These are phyloP conservation scores for Eira barbara DNA, from an alignment of 2,113 vertebrate genomes.

Conservation along the genomic window DNA sequence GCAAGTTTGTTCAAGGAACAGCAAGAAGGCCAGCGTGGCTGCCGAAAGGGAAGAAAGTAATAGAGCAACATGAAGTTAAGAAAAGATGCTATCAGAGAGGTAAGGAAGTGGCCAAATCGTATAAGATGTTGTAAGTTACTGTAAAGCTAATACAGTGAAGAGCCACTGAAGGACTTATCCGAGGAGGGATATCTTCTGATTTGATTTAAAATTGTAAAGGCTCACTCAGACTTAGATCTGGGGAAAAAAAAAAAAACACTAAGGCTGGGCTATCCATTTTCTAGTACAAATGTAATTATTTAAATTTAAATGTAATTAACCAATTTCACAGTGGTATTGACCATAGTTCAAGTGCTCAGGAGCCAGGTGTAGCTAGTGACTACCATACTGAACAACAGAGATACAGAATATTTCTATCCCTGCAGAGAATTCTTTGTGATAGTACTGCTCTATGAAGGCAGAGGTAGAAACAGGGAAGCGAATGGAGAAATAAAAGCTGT, in stretches of 20 bases:
- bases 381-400: background rate
- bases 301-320: background rate
- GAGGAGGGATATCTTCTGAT: background rate
- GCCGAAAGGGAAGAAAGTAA: background rate
- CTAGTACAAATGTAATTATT: background rate
- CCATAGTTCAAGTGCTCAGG: background rate
- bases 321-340: background rate
- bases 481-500: background rate
- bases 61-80: background rate
- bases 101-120: background rate
- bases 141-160: background rate
- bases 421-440: background rate
- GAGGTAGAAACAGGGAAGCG: background rate
- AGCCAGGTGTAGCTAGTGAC: background rate
- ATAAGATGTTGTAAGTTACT: no score
- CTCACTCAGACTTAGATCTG: background rate
- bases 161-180: background rate
- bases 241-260: background rate
- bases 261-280: background rate
- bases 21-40: background rate
- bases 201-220: background rate
- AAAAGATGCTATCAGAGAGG: background rate
- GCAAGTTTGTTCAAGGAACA: background rate
- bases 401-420: background rate
- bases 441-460: background rate